Percentiles rank a stretch among this genome's conserved stretches.
phyloP scores from a whole-genome alignment of 2,113 vertebrate genomes.

The Accipiter virgatus region DNA sequence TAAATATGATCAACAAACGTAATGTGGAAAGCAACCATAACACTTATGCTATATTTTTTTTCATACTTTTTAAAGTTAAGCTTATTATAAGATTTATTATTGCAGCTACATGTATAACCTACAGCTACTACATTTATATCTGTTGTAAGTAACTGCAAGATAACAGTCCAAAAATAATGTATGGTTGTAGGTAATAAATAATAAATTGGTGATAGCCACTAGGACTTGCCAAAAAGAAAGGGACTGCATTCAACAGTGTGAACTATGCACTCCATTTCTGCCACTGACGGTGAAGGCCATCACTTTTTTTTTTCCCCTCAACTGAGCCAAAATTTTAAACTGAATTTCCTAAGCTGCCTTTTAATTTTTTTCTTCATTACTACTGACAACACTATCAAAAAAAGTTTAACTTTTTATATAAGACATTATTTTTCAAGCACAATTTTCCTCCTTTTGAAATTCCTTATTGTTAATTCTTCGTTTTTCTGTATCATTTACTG shows the following conservation, averaged over 20 bases:
- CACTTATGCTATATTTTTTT: neutral
- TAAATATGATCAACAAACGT: neutral
- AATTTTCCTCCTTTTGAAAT: neutral
- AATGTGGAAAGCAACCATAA: neutral
- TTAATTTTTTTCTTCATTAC: neutral
- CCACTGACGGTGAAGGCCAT: neutral
- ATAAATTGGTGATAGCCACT: too few relatives aligned
- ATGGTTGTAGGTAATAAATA: too few relatives aligned
- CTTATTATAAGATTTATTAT: too few relatives aligned
- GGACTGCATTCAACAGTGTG: too few relatives aligned
- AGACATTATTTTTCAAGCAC: neutral
- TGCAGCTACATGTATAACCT: too few relatives aligned
- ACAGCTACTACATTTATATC: too few relatives aligned
- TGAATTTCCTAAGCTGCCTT: neutral
- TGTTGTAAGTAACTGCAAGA: too few relatives aligned
- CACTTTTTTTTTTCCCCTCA: neutral
- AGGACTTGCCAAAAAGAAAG: too few relatives aligned
- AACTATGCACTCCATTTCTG: too few relatives aligned
- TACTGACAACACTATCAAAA: neutral
- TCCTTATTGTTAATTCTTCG: neutral
- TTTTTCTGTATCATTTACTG: neutral
- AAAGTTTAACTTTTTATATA: neutral
- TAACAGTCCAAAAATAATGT: too few relatives aligned
- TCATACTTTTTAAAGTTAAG: too few relatives aligned
- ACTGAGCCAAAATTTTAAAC: neutral